Evolutionary conservation across 2,888 invertebrate species (phyloP).

Genomic region (Caenorhabditis becei): DNA sequence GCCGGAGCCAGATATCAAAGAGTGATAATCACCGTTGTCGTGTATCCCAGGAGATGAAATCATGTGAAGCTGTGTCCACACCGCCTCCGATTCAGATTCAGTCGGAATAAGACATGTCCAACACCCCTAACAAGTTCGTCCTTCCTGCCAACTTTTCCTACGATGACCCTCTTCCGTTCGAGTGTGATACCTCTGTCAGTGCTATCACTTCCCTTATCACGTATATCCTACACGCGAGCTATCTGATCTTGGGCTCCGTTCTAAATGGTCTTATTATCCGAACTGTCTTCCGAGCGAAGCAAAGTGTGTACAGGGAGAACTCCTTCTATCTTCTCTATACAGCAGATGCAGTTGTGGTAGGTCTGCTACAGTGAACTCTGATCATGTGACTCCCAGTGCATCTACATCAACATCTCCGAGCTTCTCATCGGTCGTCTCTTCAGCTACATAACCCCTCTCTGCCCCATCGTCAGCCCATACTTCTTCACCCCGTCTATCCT

Average conservation of each 20-base stretch:
- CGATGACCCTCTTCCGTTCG: constrained; percentile 38
- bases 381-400: constrained; percentile 13
- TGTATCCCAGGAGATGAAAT: too few species aligned
- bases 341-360: constrained; percentile 36
- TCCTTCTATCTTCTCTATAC: constrained; percentile 36
- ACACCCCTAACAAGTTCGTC: constrained; percentile 10
- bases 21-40: too few species aligned
- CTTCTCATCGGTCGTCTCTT: constrained; percentile 36
- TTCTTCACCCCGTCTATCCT: constrained; percentile 32
- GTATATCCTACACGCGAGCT: constrained; percentile 28
- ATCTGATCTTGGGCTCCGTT: constrained; percentile 34
- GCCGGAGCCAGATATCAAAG: not conserved
- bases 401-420: constrained; percentile 36
- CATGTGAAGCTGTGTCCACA: too few species aligned
- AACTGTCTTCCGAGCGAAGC: constrained; percentile 27
- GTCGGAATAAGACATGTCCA: too few species aligned
- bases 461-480: constrained; percentile 29
- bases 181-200: constrained; percentile 11
- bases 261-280: constrained; percentile 23
- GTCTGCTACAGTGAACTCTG: too few species aligned
- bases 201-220: constrained; percentile 1
- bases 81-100: too few species aligned
- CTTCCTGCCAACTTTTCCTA: constrained; percentile 36
- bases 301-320: constrained; percentile 12
- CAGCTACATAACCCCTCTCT: constrained; percentile 33